Conservation (phyloP, 2,797 vertebrate genomes). For the Leucoraja ocellata region DNA sequence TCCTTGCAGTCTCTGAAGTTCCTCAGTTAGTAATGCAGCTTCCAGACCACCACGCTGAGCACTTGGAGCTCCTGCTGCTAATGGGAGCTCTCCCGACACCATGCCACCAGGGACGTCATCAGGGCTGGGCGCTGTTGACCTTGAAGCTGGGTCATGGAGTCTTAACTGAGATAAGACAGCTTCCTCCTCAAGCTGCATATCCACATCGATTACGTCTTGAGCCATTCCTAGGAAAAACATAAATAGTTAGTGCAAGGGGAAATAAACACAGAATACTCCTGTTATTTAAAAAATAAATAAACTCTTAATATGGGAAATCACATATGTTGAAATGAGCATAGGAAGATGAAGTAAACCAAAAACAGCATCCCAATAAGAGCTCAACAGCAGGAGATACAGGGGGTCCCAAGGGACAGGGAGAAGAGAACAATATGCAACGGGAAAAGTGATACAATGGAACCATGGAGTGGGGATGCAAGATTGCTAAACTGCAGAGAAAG, state of each 20-base stretch:
- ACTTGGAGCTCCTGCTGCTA: background rate
- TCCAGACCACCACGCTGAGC: fast-evolving
- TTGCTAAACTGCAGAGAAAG: too few relatives aligned
- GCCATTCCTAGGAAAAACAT: constrained; percentile 52
- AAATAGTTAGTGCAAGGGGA: background rate
- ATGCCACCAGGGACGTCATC: constrained; percentile 51
- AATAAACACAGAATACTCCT: background rate
- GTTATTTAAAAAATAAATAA: background rate
- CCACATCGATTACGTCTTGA: constrained; percentile 77
- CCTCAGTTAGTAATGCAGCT: constrained; percentile 34
- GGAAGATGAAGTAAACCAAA: background rate
- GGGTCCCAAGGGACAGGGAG: too few relatives aligned
- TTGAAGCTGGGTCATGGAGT: constrained; percentile 19
- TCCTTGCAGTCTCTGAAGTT: constrained; percentile 51
- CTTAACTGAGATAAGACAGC: background rate
- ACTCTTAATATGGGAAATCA: background rate
- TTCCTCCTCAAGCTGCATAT: constrained; percentile 49
- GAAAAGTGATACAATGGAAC: too few relatives aligned
- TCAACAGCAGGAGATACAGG: background rate
- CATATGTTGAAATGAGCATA: background rate
- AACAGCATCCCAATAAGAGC: background rate
- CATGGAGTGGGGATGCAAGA: too few relatives aligned
- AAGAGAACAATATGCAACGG: too few relatives aligned
- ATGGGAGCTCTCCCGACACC: constrained; percentile 38
- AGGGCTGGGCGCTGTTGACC: fast-evolving